Base-by-base conservation (phyloP, 2,113 vertebrate genomes). In the Dinomys branickii region DNA sequence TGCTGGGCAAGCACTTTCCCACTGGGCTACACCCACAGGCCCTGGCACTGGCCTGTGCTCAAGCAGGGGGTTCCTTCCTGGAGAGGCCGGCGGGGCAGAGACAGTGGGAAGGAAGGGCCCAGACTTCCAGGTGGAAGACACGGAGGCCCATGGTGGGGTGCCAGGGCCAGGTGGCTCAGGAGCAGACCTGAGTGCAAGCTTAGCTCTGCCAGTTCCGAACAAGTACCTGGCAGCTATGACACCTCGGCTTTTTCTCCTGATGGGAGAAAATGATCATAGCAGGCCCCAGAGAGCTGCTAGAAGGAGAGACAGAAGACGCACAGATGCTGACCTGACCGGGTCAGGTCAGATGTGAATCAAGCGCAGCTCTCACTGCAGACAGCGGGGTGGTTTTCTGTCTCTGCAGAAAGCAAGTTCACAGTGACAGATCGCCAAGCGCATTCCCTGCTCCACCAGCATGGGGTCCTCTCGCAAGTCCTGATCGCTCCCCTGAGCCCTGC, bases 71-170 rank as follows among this genome's bases (percentile, higher is more conserved):
- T 24, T 28, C 8, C 59, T 19, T 38, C 56, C 58, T 14, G 22
- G 41, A 2, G 8, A 30, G 65, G n/a, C 41, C 7, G 22, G n/a
- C 0, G 5, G 17, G 1, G n/a, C 59, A 47, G 82, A 69, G 22
- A 16, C 24, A 19, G 54, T 13, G 8, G 4, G 24, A 35, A 8
- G 6, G 24, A 35, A 44, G 0, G 58, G 63, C 26, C 38, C 4
- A n/a, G 63, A 17, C 35, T 28, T 61, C 41, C 5, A 4, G 4
- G 30, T 83, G 58, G 47, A 30, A 50, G 35, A 41, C 38, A 19
- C 0, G 3, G 92, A 77, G 38, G 24, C 3, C 0, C 0, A 6
- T 7, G 22, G 11, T 1, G 41, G 0, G 65, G 30, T 0, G 0
- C 13, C 14, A 12, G 33, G 90, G 28, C 28, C 47, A 38, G 26